These are phyloP conservation scores for Cryptocephalus moraei DNA, from an alignment of 2,888 invertebrate species.

Conservation along the genomic window DNA sequence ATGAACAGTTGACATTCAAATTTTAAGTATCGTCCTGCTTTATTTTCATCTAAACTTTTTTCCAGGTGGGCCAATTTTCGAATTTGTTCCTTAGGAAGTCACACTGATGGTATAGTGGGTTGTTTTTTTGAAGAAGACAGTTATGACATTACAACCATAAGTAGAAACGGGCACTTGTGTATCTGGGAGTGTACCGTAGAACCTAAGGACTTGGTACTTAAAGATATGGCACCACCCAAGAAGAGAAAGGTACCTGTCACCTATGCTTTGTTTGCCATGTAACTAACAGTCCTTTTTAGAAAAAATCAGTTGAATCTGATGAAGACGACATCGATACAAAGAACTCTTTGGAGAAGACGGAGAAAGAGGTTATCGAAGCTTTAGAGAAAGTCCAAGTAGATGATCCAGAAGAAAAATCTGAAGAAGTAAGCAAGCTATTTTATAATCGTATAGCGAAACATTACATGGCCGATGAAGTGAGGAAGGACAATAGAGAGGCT, in stretches of 20 bases:
- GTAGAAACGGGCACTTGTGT: conserved; percentile 74
- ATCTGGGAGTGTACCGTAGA: conserved; percentile 79
- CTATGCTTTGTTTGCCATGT: neutral
- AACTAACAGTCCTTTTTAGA: conserved; percentile 12
- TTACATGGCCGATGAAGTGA: conserved; percentile 62
- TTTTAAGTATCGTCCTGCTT: neutral
- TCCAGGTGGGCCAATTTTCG: conserved; percentile 56
- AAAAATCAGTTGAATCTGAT: conserved; percentile 42
- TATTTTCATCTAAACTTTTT: neutral
- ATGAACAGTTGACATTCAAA: too few relatives aligned
- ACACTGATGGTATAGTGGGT: conserved; percentile 73
- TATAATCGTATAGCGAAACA: conserved; percentile 65
- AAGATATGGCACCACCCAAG: conserved; percentile 38
- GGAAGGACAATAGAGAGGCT: conserved; percentile 51
- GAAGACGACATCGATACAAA: conserved; percentile 59
- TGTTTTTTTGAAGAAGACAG: conserved; percentile 82
- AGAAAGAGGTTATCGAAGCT: conserved; percentile 32
- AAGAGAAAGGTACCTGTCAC: conserved; percentile 36
- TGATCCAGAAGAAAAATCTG: conserved; percentile 31
- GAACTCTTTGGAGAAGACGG: conserved; percentile 47
- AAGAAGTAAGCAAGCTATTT: conserved; percentile 40
- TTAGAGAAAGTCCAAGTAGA: conserved; percentile 37
- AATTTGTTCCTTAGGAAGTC: conserved; percentile 69
- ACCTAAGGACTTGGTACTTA: conserved; percentile 53
- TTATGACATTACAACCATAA: conserved; percentile 74